Conservation (phyloP, 2,113 vertebrate genomes). For the Clinocottus analis region DNA sequence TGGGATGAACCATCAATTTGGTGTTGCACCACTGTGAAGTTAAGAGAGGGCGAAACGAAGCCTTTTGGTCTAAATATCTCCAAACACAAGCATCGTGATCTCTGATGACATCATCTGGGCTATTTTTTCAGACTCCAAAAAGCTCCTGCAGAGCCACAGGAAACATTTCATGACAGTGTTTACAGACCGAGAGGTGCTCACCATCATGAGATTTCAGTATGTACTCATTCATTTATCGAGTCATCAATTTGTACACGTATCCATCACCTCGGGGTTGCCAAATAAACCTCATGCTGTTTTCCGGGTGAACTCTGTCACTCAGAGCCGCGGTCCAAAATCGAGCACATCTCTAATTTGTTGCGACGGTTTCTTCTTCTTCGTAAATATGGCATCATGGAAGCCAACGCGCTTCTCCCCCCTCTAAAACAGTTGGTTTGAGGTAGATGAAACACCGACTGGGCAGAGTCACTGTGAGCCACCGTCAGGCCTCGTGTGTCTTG, state of each 20-base stretch:
- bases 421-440: constrained; percentile 17
- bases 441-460: background rate
- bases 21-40: background rate
- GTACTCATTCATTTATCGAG: background rate
- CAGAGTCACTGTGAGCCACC: constrained; percentile 23
- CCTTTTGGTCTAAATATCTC: background rate
- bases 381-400: constrained; percentile 3
- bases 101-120: background rate
- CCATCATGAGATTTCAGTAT: background rate
- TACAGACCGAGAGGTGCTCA: background rate
- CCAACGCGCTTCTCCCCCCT: background rate
- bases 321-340: background rate
- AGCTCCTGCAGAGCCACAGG: background rate
- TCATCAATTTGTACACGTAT: background rate
- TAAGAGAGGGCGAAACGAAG: background rate
- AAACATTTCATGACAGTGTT: background rate
- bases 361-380: background rate
- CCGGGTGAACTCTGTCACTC: background rate
- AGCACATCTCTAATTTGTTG: background rate
- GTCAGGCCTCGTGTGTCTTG: constrained; percentile 45
- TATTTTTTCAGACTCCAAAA: background rate
- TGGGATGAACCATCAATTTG: background rate
- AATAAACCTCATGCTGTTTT: background rate
- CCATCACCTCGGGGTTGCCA: background rate
- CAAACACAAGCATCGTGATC: background rate